A percentile compares a stretch with the other conserved stretches of the same genome.
Conservation (phyloP, 2,113 vertebrate genomes). For the Centropus unirufus region DNA sequence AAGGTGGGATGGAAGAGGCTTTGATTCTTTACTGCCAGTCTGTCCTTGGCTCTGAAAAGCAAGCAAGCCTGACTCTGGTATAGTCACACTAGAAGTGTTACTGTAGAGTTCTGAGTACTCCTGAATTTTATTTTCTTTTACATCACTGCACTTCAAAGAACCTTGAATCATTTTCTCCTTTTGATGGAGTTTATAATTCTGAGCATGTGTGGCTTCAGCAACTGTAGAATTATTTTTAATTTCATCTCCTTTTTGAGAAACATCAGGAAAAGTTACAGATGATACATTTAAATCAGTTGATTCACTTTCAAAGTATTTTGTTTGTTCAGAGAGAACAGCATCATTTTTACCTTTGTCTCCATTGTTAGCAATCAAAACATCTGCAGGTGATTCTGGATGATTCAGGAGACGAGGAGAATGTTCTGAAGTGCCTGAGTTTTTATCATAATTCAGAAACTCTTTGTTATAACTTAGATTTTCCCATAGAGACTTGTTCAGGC, state of each 20-base stretch:
- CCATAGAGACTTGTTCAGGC: neutral
- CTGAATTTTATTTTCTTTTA: neutral
- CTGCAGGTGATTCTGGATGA: neutral
- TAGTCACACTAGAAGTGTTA: neutral
- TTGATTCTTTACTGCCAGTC: neutral
- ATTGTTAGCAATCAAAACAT: neutral
- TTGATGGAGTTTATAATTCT: neutral
- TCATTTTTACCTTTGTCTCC: neutral
- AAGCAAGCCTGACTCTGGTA: neutral
- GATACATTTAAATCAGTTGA: neutral
- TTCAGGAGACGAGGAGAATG: neutral
- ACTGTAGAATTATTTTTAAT: neutral
- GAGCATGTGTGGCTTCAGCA: neutral
- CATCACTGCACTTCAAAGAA: neutral
- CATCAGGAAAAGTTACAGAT: neutral
- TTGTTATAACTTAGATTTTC: neutral
- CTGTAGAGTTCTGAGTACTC: neutral
- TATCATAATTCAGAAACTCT: neutral
- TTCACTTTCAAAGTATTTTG: slow-evolving; percentile 33
- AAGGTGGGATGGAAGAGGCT: neutral
- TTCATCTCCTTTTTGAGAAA: neutral
- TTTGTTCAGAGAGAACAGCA: neutral
- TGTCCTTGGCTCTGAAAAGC: slow-evolving; percentile 6
- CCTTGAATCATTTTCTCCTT: neutral
- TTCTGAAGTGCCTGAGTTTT: neutral